phyloP scores from a whole-genome alignment of 2,113 vertebrate species.

The Percina caprodes region DNA sequence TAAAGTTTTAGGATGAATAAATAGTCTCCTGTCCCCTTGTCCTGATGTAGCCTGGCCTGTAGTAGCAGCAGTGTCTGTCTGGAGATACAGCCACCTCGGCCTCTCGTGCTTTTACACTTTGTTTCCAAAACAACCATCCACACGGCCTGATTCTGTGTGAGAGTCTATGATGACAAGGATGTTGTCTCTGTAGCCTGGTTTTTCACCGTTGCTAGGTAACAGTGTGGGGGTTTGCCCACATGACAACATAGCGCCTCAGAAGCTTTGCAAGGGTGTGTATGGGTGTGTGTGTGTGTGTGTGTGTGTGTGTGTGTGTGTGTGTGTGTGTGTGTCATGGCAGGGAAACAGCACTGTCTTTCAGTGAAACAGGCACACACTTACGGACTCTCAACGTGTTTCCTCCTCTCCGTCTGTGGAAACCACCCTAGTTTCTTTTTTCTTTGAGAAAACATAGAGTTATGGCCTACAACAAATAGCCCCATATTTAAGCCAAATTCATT shows the following conservation, averaged over 20 bases:
- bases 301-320: slow-evolving; percentile 30
- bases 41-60: background rate
- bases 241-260: slow-evolving; percentile 39
- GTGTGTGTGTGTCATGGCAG: slow-evolving; percentile 23
- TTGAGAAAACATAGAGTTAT: background rate
- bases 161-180: slow-evolving; percentile 33
- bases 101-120: background rate
- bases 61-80: background rate
- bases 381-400: slow-evolving; percentile 1
- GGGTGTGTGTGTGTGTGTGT: slow-evolving; percentile 26
- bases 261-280: slow-evolving; percentile 15
- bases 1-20: background rate
- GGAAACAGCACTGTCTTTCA: slow-evolving; percentile 46
- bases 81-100: background rate
- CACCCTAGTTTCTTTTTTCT: background rate
- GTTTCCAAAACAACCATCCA: slow-evolving; percentile 5
- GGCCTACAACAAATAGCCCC: background rate
- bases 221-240: slow-evolving; percentile 48
- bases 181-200: slow-evolving; percentile 50
- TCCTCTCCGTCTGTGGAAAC: slow-evolving; percentile 8
- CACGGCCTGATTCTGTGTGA: slow-evolving; percentile 16
- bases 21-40: background rate
- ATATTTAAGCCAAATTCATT: background rate
- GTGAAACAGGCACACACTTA: slow-evolving; percentile 21
- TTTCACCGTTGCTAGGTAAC: slow-evolving; percentile 66